Evolutionary conservation across 2,797 vertebrate species (phyloP).

Genomic region (Notolabrus celidotus): DNA sequence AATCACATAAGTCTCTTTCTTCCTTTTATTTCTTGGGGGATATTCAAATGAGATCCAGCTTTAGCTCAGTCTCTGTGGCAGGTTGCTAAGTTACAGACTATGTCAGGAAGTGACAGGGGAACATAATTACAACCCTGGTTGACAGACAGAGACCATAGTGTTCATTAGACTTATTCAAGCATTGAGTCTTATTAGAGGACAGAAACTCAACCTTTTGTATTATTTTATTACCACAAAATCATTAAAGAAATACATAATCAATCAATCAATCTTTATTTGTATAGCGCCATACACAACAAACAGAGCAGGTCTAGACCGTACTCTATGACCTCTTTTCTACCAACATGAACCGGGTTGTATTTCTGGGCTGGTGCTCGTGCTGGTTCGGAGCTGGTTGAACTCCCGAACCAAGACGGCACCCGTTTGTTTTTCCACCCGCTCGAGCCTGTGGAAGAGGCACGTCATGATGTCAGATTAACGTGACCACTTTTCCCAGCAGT

Average conservation of each 20-base stretch:
- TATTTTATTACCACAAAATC: conserved; percentile 46
- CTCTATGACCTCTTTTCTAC: too few relatives aligned
- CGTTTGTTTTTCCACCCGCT: too few relatives aligned
- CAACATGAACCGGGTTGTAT: too few relatives aligned
- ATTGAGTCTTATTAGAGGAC: conserved; percentile 64
- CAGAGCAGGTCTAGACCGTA: too few relatives aligned
- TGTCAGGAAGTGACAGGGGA: conserved; percentile 74
- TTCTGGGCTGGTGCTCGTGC: too few relatives aligned
- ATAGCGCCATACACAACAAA: too few relatives aligned
- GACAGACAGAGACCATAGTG: conserved; percentile 70
- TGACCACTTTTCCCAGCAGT: too few relatives aligned
- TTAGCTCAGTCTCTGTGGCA: conserved; percentile 52
- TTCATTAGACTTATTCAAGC: conserved; percentile 73
- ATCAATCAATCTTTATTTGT: too few relatives aligned
- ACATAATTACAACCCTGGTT: conserved; percentile 72
- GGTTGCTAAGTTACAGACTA: conserved; percentile 78
- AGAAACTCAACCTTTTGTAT: conserved; percentile 54
- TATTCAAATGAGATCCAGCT: conserved; percentile 71
- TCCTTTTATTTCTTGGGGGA: conserved; percentile 25
- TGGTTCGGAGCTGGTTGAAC: too few relatives aligned
- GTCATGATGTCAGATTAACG: too few relatives aligned
- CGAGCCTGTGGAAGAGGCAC: too few relatives aligned
- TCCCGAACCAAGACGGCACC: too few relatives aligned
- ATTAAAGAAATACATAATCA: conserved; percentile 61
- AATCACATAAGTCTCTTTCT: neutral